Conservation (phyloP, 1,140 invertebrate species). For the Branchinecta lindahli region DNA sequence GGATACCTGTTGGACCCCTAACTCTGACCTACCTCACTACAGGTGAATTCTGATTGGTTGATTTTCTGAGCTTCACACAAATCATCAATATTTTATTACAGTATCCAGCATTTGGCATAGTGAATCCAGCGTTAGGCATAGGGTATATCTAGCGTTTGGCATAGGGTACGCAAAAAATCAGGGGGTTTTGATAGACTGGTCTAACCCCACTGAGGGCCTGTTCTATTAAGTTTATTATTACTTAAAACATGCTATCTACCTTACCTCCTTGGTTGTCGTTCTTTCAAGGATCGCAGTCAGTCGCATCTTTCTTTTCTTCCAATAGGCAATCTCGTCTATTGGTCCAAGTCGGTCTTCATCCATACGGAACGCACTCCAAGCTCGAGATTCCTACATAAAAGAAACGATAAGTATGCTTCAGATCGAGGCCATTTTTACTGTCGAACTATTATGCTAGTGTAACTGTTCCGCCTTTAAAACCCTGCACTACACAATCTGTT, state of each 20-base stretch:
- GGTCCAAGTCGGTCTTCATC: not conserved
- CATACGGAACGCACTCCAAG: not conserved
- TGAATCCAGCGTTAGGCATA: too few species aligned
- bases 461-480: not conserved
- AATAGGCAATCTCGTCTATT: slow-evolving; percentile 6
- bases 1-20: too few species aligned
- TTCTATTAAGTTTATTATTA: too few species aligned
- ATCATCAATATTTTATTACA: too few species aligned
- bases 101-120: too few species aligned
- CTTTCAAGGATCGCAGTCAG: not conserved
- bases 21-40: too few species aligned
- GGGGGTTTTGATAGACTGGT: too few species aligned
- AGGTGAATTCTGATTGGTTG: too few species aligned
- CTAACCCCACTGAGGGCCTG: too few species aligned
- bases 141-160: too few species aligned
- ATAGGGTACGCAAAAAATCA: too few species aligned
- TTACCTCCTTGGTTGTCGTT: not conserved
- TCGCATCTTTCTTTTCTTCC: not conserved
- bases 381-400: not conserved
- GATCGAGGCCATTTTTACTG: not conserved
- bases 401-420: not conserved
- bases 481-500: not conserved
- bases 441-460: not conserved
- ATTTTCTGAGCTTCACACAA: too few species aligned
- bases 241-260: not conserved